These are phyloP conservation scores for Zapornia atra DNA, from an alignment of 2,113 vertebrate genomes.

Conservation along the genomic window DNA sequence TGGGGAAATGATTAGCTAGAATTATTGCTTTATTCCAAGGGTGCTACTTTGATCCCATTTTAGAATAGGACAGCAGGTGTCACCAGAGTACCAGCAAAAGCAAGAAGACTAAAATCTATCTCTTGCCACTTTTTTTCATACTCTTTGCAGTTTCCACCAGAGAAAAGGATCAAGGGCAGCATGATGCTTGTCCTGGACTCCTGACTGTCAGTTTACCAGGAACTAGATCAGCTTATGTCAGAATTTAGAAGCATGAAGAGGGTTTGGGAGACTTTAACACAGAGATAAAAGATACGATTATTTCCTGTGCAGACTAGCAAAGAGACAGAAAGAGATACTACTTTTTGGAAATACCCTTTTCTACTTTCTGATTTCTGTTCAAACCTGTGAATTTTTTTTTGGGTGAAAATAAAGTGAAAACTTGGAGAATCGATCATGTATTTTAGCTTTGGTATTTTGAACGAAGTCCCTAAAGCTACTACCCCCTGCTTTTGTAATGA, in stretches of 20 bases:
- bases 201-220: neutral
- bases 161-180: neutral
- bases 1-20: neutral
- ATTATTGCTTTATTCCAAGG: neutral
- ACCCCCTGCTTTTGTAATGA: neutral
- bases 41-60: neutral
- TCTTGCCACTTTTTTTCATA: neutral
- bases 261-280: neutral
- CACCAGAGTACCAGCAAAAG: neutral
- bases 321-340: neutral
- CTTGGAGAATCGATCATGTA: neutral
- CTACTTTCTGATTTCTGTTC: neutral
- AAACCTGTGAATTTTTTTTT: neutral
- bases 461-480: neutral
- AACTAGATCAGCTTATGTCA: neutral
- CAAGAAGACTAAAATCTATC: neutral
- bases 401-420: neutral
- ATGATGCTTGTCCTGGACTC: neutral
- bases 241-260: neutral
- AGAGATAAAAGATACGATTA: neutral
- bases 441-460: neutral
- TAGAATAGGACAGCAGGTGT: conserved; percentile 30
- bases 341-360: neutral
- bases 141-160: neutral
- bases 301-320: neutral